These are phyloP conservation scores for Zoroaster sp. DNA, from an alignment of 53 echinoderm and acorn worm genomes.

Conservation along the genomic window DNA sequence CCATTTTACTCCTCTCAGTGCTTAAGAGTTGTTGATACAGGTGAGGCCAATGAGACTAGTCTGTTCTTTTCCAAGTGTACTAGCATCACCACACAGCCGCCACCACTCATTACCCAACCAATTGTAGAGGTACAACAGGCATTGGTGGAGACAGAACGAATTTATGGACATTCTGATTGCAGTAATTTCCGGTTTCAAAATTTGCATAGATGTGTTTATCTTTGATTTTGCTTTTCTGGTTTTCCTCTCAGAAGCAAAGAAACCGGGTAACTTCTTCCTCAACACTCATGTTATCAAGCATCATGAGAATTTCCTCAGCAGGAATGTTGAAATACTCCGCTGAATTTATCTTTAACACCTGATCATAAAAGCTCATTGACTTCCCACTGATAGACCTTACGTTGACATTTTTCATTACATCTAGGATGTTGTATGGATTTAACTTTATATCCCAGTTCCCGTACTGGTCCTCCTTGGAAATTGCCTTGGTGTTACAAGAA, in stretches of 20 bases:
- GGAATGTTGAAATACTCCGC: neutral
- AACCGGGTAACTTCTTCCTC: neutral
- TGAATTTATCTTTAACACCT: neutral
- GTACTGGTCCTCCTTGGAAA: no score
- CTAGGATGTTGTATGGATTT: neutral
- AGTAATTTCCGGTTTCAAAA: slow-evolving; percentile 11
- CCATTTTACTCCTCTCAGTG: neutral
- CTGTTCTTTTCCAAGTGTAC: slow-evolving; percentile 17
- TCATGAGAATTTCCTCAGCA: slow-evolving; percentile 30
- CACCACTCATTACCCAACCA: slow-evolving; percentile 20
- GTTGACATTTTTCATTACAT: neutral
- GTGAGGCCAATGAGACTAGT: slow-evolving; percentile 16
- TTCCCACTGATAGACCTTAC: neutral
- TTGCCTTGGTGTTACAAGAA: neutral
- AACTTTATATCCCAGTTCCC: slow-evolving; percentile 1
- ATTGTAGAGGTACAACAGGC: neutral
- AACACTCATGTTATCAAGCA: slow-evolving; percentile 20
- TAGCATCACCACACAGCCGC: slow-evolving; percentile 28
- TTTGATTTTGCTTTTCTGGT: slow-evolving; percentile 1
- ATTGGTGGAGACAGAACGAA: neutral
- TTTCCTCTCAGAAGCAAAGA: slow-evolving; percentile 13
- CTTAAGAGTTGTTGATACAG: slow-evolving; percentile 34
- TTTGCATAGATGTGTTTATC: slow-evolving; percentile 16
- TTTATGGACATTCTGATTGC: slow-evolving; percentile 32
- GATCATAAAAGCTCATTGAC: neutral